A percentile compares a stretch with the other conserved stretches of the same genome.
phyloP scores from a whole-genome alignment of 2,797 vertebrate genomes.

The Benthosema pterotum region DNA sequence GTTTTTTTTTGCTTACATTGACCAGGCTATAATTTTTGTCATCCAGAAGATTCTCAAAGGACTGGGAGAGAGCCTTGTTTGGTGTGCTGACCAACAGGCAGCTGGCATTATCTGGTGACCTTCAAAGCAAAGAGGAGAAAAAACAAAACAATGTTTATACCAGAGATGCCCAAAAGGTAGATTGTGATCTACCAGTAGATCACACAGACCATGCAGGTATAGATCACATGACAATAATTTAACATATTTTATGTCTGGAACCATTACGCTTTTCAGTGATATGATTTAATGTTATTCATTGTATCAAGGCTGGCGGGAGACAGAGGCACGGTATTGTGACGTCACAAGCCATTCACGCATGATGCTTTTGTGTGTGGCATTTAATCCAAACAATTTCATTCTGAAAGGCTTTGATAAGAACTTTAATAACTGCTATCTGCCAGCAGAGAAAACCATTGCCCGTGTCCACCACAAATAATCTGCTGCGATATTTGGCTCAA shows the following conservation, averaged over 20 bases:
- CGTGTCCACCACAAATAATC: conserved; percentile 71
- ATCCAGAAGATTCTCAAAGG: conserved; percentile 96
- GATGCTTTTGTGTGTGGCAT: conserved; percentile 46
- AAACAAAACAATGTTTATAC: not conserved
- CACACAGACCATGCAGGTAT: no score
- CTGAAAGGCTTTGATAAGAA: conserved; percentile 86
- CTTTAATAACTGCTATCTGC: conserved; percentile 91
- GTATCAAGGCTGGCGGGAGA: conserved; percentile 15
- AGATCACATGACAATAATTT: no score
- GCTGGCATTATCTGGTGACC: conserved; percentile 83
- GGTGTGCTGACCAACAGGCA: conserved; percentile 86
- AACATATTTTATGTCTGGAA: no score
- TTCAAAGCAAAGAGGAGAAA: conserved; percentile 47
- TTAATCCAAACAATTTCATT: conserved; percentile 71
- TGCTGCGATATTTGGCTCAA: conserved; percentile 72
- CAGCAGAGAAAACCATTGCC: conserved; percentile 56
- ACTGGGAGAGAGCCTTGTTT: conserved; percentile 90
- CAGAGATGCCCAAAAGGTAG: no score
- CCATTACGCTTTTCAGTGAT: no score
- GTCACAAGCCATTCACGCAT: conserved; percentile 23
- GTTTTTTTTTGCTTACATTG: conserved; percentile 81
- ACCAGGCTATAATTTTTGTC: conserved; percentile 89
- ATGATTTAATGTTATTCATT: no score
- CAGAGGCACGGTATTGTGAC: conserved; percentile 18
- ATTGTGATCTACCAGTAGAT: no score